These are phyloP conservation scores for Drosophila hamatofila DNA, from an alignment of 2,888 invertebrate genomes.

Conservation along the genomic window DNA sequence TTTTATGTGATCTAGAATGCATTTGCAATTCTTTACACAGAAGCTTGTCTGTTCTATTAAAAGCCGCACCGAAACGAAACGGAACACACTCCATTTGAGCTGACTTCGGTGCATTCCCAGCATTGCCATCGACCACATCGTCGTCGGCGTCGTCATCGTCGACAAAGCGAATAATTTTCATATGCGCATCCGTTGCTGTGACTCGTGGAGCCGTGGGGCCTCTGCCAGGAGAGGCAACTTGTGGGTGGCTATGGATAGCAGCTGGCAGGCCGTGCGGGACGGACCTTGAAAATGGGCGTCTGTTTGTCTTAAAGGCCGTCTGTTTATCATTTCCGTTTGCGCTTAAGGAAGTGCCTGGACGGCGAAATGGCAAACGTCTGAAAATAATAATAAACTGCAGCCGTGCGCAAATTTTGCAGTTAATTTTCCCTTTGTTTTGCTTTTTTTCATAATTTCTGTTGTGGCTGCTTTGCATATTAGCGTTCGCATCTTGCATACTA, in stretches of 20 bases:
- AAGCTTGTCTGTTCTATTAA: slow-evolving; percentile 18
- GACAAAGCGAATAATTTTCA: slow-evolving; percentile 74
- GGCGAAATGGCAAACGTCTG: slow-evolving; percentile 48
- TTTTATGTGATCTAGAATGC: background rate
- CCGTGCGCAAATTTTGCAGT: slow-evolving; percentile 26
- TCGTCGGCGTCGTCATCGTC: slow-evolving; percentile 35
- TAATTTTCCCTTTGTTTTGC: background rate
- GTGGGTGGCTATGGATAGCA: slow-evolving; percentile 8
- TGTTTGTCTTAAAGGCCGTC: slow-evolving; percentile 56
- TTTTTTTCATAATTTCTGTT: background rate
- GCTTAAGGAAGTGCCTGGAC: slow-evolving; percentile 60
- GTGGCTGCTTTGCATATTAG: slow-evolving; percentile 29
- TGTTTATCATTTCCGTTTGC: slow-evolving; percentile 72
- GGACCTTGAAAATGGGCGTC: slow-evolving; percentile 56
- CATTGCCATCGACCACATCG: slow-evolving; percentile 19
- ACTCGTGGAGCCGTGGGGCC: slow-evolving; percentile 28
- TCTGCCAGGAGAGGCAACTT: background rate
- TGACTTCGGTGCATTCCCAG: slow-evolving; percentile 17
- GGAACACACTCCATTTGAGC: slow-evolving; percentile 2
- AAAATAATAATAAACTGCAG: slow-evolving; percentile 56
- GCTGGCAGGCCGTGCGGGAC: slow-evolving; percentile 10
- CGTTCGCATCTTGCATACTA: slow-evolving; percentile 54
- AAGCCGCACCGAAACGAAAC: background rate
- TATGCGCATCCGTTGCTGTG: slow-evolving; percentile 77
- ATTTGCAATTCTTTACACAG: background rate